These are phyloP conservation scores for Dorcus parallelipipedus DNA, from an alignment of 2,888 invertebrate species.

Conservation along the genomic window DNA sequence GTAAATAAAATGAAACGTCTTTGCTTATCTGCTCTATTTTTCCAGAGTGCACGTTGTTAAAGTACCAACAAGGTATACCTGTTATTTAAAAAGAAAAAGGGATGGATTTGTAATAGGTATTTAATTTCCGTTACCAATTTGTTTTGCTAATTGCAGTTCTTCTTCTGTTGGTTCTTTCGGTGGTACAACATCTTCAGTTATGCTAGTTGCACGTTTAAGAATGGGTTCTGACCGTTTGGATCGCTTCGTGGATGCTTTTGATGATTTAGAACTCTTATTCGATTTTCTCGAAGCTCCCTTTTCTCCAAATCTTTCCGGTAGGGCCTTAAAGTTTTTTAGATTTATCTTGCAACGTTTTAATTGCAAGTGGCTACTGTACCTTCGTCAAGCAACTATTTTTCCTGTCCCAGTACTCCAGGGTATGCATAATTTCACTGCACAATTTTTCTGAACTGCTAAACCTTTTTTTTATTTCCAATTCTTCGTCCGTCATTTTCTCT, in stretches of 20 bases:
- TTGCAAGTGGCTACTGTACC: slow-evolving; percentile 13
- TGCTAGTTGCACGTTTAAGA: background rate
- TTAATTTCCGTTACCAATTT: background rate
- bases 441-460: slow-evolving; percentile 30
- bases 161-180: slow-evolving; percentile 6
- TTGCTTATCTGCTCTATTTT: slow-evolving; percentile 15
- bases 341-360: background rate
- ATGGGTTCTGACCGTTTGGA: no score
- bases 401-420: slow-evolving; percentile 37
- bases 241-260: no score
- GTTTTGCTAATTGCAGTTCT: slow-evolving; percentile 3
- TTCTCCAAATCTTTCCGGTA: background rate
- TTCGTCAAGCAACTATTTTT: slow-evolving; percentile 22
- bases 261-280: background rate
- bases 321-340: background rate
- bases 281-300: slow-evolving; percentile 4
- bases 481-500: slow-evolving; percentile 14
- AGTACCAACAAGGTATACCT: slow-evolving; percentile 27
- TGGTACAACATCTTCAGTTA: background rate
- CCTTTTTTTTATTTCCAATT: slow-evolving; percentile 23
- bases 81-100: background rate
- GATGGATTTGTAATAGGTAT: background rate
- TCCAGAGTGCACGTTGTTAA: slow-evolving; percentile 15
- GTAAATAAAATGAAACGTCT: slow-evolving; percentile 15
- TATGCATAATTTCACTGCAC: slow-evolving; percentile 28